phyloP scores from a whole-genome alignment of 2,888 invertebrate species.

The Mechanitis messenoides region DNA sequence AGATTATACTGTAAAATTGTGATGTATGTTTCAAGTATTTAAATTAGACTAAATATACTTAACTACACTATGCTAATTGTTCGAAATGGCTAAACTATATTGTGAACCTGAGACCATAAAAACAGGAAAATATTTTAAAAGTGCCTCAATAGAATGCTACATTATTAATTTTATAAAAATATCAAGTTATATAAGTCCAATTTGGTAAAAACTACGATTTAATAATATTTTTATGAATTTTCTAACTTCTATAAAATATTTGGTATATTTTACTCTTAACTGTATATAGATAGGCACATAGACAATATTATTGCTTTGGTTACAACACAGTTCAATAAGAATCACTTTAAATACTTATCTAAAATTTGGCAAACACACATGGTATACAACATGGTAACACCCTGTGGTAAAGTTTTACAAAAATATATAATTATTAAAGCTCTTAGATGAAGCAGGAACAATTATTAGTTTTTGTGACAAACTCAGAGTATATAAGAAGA shows the following conservation, averaged over 20 bases:
- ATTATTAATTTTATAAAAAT: constrained; percentile 27
- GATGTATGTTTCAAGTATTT: constrained; percentile 40
- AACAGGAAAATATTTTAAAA: constrained; percentile 35
- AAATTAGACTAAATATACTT: constrained; percentile 30
- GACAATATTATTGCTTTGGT: constrained; percentile 73
- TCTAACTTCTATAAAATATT: constrained; percentile 57
- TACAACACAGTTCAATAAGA: constrained; percentile 67
- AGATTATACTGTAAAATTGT: constrained; percentile 39
- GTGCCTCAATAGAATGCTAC: constrained; percentile 28
- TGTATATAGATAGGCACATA: constrained; percentile 63
- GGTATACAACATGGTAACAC: constrained; percentile 46
- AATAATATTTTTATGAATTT: constrained; percentile 37
- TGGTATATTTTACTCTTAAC: constrained; percentile 55
- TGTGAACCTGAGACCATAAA: constrained; percentile 49
- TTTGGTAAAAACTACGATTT: constrained; percentile 33
- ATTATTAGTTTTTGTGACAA: constrained; percentile 48
- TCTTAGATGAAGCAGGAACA: constrained; percentile 58
- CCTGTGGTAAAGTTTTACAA: constrained; percentile 55
- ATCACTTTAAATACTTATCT: constrained; percentile 66
- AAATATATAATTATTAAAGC: constrained; percentile 63
- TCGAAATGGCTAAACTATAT: constrained; percentile 48
- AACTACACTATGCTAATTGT: constrained; percentile 46
- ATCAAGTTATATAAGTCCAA: constrained; percentile 33
- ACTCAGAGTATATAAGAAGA: constrained; percentile 48
- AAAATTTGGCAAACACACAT: constrained; percentile 66